Evolutionary conservation across 2,888 invertebrate genomes (phyloP).

Genomic region (Cheilosia vulpina): DNA sequence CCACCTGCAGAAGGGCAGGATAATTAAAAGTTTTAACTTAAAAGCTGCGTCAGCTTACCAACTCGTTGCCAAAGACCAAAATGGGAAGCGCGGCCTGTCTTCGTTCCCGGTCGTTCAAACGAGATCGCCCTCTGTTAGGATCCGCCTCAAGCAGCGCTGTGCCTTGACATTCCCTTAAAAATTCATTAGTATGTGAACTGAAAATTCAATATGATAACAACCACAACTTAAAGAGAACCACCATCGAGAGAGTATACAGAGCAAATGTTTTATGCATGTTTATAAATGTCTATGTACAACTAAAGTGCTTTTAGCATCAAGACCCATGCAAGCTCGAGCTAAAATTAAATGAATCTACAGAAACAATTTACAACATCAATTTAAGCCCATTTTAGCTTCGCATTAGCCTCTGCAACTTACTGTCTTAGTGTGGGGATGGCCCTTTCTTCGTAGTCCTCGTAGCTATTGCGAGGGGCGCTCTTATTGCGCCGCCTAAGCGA

Average conservation of each 20-base stretch:
- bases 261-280: slow-evolving; percentile 70
- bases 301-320: slow-evolving; percentile 60
- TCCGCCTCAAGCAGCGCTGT: slow-evolving; percentile 84
- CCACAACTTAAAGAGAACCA: slow-evolving; percentile 75
- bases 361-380: slow-evolving; percentile 65
- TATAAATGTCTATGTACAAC: slow-evolving; percentile 64
- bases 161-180: slow-evolving; percentile 89
- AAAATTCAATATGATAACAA: slow-evolving; percentile 77
- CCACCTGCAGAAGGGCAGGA: slow-evolving; percentile 86
- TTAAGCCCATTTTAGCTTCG: slow-evolving; percentile 6
- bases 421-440: slow-evolving; percentile 93
- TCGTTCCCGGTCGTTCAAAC: slow-evolving; percentile 90
- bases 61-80: slow-evolving; percentile 93
- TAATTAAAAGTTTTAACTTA: not conserved
- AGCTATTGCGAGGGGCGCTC: slow-evolving; percentile 88
- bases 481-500: slow-evolving; percentile 87
- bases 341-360: slow-evolving; percentile 64
- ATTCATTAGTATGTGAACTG: slow-evolving; percentile 93
- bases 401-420: slow-evolving; percentile 84
- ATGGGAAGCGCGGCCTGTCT: slow-evolving; percentile 95
- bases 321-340: slow-evolving; percentile 72
- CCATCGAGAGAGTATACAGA: slow-evolving; percentile 75
- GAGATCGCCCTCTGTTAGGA: slow-evolving; percentile 84
- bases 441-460: slow-evolving; percentile 94
- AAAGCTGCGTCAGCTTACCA: slow-evolving; percentile 86